Base-by-base conservation (phyloP, 2,888 invertebrate genomes). In the Ectropis crepuscularia region DNA sequence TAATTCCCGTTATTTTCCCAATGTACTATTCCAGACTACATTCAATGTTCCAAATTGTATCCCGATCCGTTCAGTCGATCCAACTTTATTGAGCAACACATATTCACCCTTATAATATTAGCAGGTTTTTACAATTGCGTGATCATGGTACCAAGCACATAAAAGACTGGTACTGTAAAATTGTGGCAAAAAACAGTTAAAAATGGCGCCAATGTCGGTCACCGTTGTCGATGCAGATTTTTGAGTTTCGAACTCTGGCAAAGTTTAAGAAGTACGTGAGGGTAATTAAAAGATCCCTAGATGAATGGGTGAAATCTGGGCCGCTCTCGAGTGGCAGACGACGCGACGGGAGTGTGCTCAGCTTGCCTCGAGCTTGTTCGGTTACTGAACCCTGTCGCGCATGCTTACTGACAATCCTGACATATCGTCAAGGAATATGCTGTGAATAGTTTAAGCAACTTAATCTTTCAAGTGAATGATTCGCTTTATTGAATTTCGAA, bases 361-460 rank as follows among this genome's bases (percentile, higher is more conserved):
- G 65, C 72, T 50, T 53, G 59, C 72, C 72, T 59, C 74, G 65
- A 76, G 75, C 78, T 79, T 77, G 70, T 74, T 73, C 80, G 85
- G 81, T 88, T 83, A 87, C 72, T 85, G 86, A 83, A 81, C 84
- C 69, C 79, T 57, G 66, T 50, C 54, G 84, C 83, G 83, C 85
- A 82, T 82, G 83, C 82, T 84, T 67, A 48, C 58, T 63, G 48
- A 63, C 16, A 51, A 55, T 11, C 36, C 65, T 61, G 48, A 61
- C 28, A 61, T 11, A 42, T 12, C 46, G 16, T 28, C 16, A 28
- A 28, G 16, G 16, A 41, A 16, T 38, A 48, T 55, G 37, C 9
- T 28, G 16, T 28, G 16, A 28, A 28, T 28, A 28, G 16, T 28
- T 28, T 28, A 28, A 28, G 16, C 16, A 28, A 28, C 16, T 28